Conservation (phyloP, 2,888 invertebrate genomes). For the Polyommatus icarus region DNA sequence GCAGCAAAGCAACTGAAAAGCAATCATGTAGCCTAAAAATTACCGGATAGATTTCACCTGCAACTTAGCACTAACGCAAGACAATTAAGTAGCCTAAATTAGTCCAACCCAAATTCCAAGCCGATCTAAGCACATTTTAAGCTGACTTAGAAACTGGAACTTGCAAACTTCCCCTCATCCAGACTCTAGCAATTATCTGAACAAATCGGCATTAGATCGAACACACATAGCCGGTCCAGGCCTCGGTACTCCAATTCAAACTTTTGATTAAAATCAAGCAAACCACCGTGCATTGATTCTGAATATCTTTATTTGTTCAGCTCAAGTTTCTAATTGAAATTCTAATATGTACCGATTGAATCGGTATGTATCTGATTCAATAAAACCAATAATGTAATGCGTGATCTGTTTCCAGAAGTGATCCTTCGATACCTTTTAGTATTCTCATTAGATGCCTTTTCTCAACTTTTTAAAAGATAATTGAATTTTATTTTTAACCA, state of each 20-base stretch:
- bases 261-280: conserved; percentile 80
- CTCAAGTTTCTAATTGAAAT: conserved; percentile 63
- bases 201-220: conserved; percentile 70
- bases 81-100: background rate
- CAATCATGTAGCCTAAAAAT: background rate
- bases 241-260: conserved; percentile 75
- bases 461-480: background rate
- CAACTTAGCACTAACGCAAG: background rate
- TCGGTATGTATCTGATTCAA: conserved; percentile 9
- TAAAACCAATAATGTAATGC: background rate
- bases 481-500: background rate
- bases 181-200: conserved; percentile 55
- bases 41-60: background rate
- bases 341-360: conserved; percentile 27
- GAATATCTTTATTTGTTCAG: conserved; percentile 75
- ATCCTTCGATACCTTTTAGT: background rate
- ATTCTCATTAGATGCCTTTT: background rate
- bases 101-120: background rate
- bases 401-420: background rate
- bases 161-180: background rate
- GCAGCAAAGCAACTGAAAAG: no score
- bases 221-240: conserved; percentile 63
- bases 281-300: conserved; percentile 62
- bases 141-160: conserved; percentile 15
- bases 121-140: background rate